phyloP scores from a whole-genome alignment of 1,140 invertebrate species.

The Whitmania pigra region DNA sequence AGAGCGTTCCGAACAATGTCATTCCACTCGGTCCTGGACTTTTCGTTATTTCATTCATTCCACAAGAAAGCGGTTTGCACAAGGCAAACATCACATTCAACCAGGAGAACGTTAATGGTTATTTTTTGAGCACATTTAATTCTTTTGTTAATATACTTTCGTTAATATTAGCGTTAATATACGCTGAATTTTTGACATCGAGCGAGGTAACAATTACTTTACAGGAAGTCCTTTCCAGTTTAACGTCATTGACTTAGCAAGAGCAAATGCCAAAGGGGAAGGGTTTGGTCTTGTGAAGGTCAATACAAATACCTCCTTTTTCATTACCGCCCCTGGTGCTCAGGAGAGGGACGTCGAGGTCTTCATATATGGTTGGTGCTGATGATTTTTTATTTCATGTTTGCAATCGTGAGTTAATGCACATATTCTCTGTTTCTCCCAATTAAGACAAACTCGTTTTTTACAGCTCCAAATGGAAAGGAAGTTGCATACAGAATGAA shows the following conservation, averaged over 20 bases:
- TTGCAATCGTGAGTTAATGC: neutral
- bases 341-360: constrained; percentile 57
- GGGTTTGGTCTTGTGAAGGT: constrained; percentile 57
- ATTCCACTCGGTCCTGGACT: constrained; percentile 82
- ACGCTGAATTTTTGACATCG: no score
- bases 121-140: constrained; percentile 7
- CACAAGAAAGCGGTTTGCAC: constrained; percentile 81
- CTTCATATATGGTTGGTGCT: constrained; percentile 44
- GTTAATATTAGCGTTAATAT: no score
- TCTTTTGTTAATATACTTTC: no score
- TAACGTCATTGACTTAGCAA: constrained; percentile 34
- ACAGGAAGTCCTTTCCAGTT: constrained; percentile 37
- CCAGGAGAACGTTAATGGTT: constrained; percentile 84
- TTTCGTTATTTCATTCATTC: constrained; percentile 89
- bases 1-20: constrained; percentile 93
- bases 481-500: neutral
- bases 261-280: constrained; percentile 30
- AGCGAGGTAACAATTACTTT: no score
- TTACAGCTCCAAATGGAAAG: constrained; percentile 14
- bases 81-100: constrained; percentile 93
- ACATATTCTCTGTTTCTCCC: neutral
- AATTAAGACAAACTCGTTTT: neutral
- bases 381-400: neutral
- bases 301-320: constrained; percentile 65
- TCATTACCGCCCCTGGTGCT: constrained; percentile 60